Conservation (phyloP, 2,888 invertebrate species). For the Acrobasis suavella region DNA sequence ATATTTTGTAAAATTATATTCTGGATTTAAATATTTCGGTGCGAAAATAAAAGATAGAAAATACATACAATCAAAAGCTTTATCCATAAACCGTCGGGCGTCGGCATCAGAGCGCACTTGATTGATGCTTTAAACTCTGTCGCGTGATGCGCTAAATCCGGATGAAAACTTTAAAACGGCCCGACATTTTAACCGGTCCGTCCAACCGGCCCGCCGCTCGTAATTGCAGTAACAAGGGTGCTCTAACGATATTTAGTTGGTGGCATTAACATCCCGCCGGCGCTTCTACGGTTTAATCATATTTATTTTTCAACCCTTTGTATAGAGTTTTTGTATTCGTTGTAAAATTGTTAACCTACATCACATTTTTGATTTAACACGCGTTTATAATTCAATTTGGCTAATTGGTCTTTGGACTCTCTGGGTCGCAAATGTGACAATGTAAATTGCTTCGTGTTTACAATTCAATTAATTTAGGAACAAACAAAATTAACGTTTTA, state of each 20-base stretch:
- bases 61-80: conserved; percentile 47
- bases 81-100: conserved; percentile 39
- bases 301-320: conserved; percentile 61
- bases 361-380: conserved; percentile 7
- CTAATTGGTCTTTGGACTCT: conserved; percentile 7
- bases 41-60: conserved; percentile 39
- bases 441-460: conserved; percentile 5
- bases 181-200: conserved; percentile 45
- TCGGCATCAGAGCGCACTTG: conserved; percentile 39
- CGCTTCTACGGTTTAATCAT: conserved; percentile 66
- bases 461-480: conserved; percentile 3
- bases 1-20: not conserved
- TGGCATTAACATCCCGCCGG: conserved; percentile 67
- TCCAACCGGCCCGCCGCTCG: conserved; percentile 41
- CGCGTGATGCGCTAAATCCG: conserved; percentile 47
- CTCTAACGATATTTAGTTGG: conserved; percentile 76
- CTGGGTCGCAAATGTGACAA: conserved; percentile 9
- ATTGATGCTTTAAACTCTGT: conserved; percentile 66
- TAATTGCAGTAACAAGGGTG: conserved; percentile 78
- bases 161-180: conserved; percentile 52
- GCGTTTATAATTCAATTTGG: conserved; percentile 19
- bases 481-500: not conserved
- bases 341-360: conserved; percentile 16
- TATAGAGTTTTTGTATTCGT: conserved; percentile 35
- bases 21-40: conserved; percentile 12